A percentile compares a stretch with the other conserved stretches of the same genome.
Evolutionary conservation across 2,888 invertebrate species (phyloP).

Genomic region (Abscondita cerata): DNA sequence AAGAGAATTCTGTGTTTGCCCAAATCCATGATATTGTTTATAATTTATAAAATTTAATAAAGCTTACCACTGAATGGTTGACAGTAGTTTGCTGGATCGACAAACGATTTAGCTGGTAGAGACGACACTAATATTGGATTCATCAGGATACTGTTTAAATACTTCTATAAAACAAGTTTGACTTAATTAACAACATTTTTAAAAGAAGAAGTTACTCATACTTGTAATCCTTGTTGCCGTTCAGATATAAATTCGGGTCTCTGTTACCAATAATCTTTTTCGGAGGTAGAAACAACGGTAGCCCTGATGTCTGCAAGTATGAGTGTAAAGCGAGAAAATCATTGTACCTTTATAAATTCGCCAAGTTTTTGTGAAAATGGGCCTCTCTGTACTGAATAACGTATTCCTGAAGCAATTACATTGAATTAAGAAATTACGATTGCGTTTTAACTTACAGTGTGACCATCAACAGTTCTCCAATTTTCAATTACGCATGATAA

Average conservation of each 20-base stretch:
- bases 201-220: constrained; percentile 51
- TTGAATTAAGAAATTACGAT: constrained; percentile 14
- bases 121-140: constrained; percentile 81
- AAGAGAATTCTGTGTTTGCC: no score
- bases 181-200: no score
- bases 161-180: constrained; percentile 66
- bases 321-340: constrained; percentile 85
- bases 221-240: constrained; percentile 86
- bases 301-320: constrained; percentile 72
- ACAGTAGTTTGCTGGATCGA: constrained; percentile 87
- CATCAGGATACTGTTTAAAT: constrained; percentile 75
- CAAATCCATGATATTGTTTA: no score
- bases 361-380: constrained; percentile 79
- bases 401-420: constrained; percentile 72
- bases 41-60: no score
- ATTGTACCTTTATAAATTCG: constrained; percentile 85
- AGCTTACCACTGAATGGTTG: constrained; percentile 82
- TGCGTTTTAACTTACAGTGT: constrained; percentile 70
- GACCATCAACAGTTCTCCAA: constrained; percentile 84
- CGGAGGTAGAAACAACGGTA: constrained; percentile 81
- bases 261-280: constrained; percentile 93
- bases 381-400: constrained; percentile 81
- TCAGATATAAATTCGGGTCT: constrained; percentile 91
- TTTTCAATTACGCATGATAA: constrained; percentile 82
- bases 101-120: constrained; percentile 82